Conservation (phyloP, 2,113 vertebrate species). For the Cariama cristata region DNA sequence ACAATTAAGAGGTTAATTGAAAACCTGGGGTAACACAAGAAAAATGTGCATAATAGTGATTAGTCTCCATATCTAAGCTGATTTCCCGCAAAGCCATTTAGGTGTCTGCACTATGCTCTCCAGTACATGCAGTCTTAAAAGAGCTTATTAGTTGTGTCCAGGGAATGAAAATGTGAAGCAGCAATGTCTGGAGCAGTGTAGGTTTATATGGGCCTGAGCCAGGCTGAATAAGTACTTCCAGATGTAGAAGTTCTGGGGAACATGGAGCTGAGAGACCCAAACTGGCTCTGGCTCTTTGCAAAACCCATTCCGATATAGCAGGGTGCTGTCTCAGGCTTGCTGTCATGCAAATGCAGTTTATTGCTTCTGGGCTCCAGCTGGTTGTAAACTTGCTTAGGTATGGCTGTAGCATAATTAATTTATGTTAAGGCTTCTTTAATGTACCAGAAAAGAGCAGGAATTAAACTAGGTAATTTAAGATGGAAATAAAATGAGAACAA, state of each 20-base stretch:
- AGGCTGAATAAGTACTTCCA: background rate
- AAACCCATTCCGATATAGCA: background rate
- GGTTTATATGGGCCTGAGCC: background rate
- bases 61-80: background rate
- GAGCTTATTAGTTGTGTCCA: background rate
- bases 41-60: background rate
- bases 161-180: background rate
- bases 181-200: background rate
- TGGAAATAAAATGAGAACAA: background rate
- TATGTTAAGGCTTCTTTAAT: background rate
- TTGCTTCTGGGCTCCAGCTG: background rate
- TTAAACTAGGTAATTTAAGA: background rate
- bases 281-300: background rate
- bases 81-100: background rate
- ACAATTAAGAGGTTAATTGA: background rate
- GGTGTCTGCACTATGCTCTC: background rate
- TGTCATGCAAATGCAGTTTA: background rate
- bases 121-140: background rate
- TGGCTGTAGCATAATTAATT: background rate
- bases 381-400: background rate
- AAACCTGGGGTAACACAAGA: background rate
- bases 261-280: background rate
- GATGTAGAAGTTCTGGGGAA: background rate
- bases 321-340: background rate
- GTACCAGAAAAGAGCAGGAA: background rate